phyloP scores from a whole-genome alignment of 2,113 vertebrate species.

The Corythaeola cristata region DNA sequence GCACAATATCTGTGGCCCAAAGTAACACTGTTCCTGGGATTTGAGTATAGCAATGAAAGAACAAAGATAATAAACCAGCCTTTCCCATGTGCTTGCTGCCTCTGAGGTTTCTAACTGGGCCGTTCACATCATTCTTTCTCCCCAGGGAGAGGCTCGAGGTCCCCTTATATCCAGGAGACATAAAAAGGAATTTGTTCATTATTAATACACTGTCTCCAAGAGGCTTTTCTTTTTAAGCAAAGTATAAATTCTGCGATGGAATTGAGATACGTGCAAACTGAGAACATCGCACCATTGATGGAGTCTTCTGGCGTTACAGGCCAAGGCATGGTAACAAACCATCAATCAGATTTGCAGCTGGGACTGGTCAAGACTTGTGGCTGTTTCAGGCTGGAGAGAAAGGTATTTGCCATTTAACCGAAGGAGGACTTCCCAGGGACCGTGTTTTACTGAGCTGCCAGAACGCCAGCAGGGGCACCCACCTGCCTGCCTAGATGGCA shows the following conservation, averaged over 20 bases:
- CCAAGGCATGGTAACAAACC: not conserved
- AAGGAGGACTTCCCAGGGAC: not conserved
- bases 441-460: not conserved
- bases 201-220: not conserved
- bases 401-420: not conserved
- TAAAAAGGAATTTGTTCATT: constrained; percentile 32
- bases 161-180: constrained; percentile 3
- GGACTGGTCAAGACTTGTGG: not conserved
- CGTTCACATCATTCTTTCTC: not conserved
- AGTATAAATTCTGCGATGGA: not conserved
- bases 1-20: not conserved
- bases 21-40: not conserved
- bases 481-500: not conserved
- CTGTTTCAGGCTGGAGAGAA: not conserved
- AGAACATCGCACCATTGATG: rapidly evolving
- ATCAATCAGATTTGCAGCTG: not conserved
- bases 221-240: not conserved
- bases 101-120: not conserved
- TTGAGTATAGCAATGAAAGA: not conserved
- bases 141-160: not conserved
- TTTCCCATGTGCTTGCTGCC: not conserved
- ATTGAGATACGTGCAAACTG: not conserved
- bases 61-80: not conserved
- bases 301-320: not conserved
- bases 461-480: not conserved